Evolutionary conservation across 1,140 invertebrate species (phyloP).

Genomic region (Bombus terrestris): DNA sequence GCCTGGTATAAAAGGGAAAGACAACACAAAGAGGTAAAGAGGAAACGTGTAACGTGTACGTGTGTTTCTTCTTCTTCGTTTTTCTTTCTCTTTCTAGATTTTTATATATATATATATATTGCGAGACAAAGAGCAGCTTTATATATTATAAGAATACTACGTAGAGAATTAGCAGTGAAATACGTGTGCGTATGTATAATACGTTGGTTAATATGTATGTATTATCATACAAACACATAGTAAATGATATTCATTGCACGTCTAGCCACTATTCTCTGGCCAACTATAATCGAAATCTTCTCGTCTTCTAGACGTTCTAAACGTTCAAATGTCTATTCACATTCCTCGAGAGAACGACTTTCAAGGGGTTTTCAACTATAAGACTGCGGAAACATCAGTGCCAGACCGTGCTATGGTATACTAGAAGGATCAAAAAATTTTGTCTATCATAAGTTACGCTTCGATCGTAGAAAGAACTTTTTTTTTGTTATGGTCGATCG

Average conservation of each 20-base stretch:
- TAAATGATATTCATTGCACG: not conserved
- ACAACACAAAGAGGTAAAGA: constrained; percentile 61
- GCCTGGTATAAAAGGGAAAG: constrained; percentile 36
- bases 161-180: constrained; percentile 56
- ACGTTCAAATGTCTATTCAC: constrained; percentile 2
- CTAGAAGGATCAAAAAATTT: not conserved
- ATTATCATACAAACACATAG: constrained; percentile 28
- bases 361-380: not conserved
- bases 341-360: not conserved
- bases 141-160: constrained; percentile 44
- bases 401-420: not conserved
- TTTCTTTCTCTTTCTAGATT: not conserved
- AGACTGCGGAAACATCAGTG: not conserved
- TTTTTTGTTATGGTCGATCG: not conserved
- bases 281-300: not conserved
- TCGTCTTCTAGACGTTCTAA: not conserved
- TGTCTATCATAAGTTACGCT: not conserved
- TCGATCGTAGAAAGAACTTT: constrained; percentile 15
- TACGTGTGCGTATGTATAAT: constrained; percentile 14
- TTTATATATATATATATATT: constrained; percentile 19
- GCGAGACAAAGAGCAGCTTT: constrained; percentile 52
- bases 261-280: constrained; percentile 15
- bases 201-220: constrained; percentile 41
- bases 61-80: constrained; percentile 16
- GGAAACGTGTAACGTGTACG: constrained; percentile 58